Evolutionary conservation across 2,797 vertebrate species (phyloP).

Genomic region (Sebastes oblongus): DNA sequence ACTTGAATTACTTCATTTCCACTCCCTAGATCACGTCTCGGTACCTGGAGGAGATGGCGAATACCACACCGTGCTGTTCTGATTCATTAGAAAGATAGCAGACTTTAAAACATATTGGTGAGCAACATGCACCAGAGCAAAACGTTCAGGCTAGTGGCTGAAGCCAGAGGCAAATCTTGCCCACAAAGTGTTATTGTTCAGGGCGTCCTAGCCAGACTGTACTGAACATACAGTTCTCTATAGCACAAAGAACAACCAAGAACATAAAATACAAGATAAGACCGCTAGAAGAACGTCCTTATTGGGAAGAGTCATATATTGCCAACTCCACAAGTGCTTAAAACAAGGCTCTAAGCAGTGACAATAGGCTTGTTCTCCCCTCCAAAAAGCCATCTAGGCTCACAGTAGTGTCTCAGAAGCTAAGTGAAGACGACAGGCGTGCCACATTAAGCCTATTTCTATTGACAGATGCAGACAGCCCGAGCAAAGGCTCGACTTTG

Average conservation of each 20-base stretch:
- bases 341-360: slow-evolving; percentile 20
- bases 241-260: background rate
- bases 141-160: background rate
- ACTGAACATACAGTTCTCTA: background rate
- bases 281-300: background rate
- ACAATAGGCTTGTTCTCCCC: background rate
- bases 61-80: background rate
- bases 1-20: background rate
- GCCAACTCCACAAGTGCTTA: background rate
- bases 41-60: background rate
- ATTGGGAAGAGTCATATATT: background rate
- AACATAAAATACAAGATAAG: background rate
- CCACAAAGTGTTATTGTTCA: slow-evolving; percentile 44
- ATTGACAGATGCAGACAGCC: slow-evolving; percentile 61
- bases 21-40: background rate
- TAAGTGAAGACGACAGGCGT: slow-evolving; percentile 62
- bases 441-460: slow-evolving; percentile 55
- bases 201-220: background rate
- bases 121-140: slow-evolving; percentile 10
- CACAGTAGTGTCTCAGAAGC: slow-evolving; percentile 39
- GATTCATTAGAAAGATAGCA: slow-evolving; percentile 13
- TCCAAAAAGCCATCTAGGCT: slow-evolving; percentile 45
- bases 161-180: background rate
- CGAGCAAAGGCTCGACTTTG: slow-evolving; percentile 52
- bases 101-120: slow-evolving; percentile 8